Evolutionary conservation across 2,113 vertebrate genomes (phyloP), one percentile per base, ranked within the genome.

Genomic region (Chionomys nivalis): DNA sequence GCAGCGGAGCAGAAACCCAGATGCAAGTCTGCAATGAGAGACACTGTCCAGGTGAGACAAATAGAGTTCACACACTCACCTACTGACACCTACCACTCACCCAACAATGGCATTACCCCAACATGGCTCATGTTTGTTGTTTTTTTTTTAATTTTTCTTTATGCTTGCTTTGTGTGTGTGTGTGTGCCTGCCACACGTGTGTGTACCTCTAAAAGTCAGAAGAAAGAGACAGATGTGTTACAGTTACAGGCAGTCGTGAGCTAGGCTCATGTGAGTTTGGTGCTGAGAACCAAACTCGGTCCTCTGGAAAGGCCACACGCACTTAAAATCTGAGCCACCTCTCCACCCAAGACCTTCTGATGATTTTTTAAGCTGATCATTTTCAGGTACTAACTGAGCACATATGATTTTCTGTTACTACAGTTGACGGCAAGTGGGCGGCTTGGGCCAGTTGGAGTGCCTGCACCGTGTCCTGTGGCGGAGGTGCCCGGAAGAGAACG

Each of bases 381-480:
- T 92, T 89, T 52, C 39, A 77, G 0, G 1, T 28, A 16, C 44
- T 1, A 89, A 94, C 39, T 3, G 31, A 90, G 42, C 72, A 81
- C 42, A 1, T 89, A 6, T 78, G 3, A 95, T 94, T 90, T 95
- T 61, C 63, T 94, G 77, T 96, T 75, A 44, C 66, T 31, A 5
- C 96, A 99, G 99, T 99, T 97, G 99, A 99, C 87, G 99, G 99
- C 21, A 99, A 99, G 94, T 99, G 99, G 99, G 98, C 99, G 0
- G 49, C 91, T 0, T 99, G 99, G 99, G 97, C 99, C 49, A 99
- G 98, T 94, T 99, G 99, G 99, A 99, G 98, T 0, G 61, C 99
- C 91, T 99, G 99, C 91, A 98, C 99, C 0, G 98, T 99, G 92
- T 99, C 99, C 44, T 99, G 99, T 14, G 99, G 99, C 39, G 99